Evolutionary conservation across 2,797 vertebrate genomes (phyloP).

Genomic region (Perodicticus potto): DNA sequence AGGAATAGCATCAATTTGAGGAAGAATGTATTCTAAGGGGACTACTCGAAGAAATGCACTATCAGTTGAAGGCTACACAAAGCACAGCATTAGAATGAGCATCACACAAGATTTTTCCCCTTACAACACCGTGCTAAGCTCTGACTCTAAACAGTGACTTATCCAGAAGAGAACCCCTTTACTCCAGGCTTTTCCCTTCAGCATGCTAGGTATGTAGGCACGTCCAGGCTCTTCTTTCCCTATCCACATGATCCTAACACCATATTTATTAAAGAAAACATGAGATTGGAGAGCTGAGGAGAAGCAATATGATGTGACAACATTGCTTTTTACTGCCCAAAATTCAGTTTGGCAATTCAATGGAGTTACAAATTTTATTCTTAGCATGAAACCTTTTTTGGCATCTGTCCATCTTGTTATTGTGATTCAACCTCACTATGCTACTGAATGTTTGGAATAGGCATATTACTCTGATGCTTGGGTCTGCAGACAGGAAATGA

Average conservation of each 20-base stretch:
- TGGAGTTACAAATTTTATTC: constrained; percentile 27
- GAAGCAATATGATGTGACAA: not conserved
- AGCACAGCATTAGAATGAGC: constrained; percentile 21
- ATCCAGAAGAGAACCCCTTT: not conserved
- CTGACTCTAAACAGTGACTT: not conserved
- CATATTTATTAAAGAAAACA: not conserved
- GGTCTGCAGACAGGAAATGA: constrained; percentile 69
- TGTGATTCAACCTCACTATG: constrained; percentile 65
- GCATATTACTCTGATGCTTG: constrained; percentile 61
- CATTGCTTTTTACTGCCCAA: not conserved
- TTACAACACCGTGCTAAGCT: not conserved
- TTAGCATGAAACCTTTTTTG: constrained; percentile 44
- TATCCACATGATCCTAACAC: not conserved
- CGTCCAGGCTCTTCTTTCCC: not conserved
- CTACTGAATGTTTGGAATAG: constrained; percentile 64
- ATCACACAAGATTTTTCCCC: not conserved
- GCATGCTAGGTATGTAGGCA: not conserved
- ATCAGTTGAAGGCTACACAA: not conserved
- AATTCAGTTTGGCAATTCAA: not conserved
- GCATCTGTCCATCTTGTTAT: constrained; percentile 1
- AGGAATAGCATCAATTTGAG: constrained; percentile 40
- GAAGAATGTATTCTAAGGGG: constrained; percentile 25
- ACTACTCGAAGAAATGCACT: not conserved
- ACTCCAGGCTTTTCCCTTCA: not conserved
- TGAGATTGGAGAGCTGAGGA: not conserved